These are phyloP conservation scores for Drosophila watanabei DNA, from an alignment of 1,140 invertebrate species.

Conservation along the genomic window DNA sequence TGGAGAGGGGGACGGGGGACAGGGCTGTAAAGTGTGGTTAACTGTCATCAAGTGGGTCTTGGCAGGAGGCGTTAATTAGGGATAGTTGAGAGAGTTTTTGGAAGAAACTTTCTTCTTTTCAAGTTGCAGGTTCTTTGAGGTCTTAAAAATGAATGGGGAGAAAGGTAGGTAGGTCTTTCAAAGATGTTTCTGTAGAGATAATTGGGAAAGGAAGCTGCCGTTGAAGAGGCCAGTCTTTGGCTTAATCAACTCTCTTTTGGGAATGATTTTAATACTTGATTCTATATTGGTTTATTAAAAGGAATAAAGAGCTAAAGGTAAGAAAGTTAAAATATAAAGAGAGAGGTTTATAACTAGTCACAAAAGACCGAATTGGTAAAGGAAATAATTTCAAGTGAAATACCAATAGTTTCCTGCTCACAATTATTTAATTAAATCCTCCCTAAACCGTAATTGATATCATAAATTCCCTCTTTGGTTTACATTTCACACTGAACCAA, in stretches of 20 bases:
- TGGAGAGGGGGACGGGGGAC: slow-evolving; percentile 1
- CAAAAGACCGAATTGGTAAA: neutral
- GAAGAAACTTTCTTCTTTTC: slow-evolving; percentile 25
- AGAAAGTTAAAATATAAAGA: neutral
- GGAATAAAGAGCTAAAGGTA: neutral
- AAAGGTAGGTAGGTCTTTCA: slow-evolving; percentile 30
- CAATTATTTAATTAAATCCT: neutral
- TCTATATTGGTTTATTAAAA: neutral
- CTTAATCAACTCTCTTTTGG: neutral
- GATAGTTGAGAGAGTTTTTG: slow-evolving; percentile 31
- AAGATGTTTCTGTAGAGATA: slow-evolving; percentile 2
- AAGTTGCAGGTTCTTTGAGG: neutral
- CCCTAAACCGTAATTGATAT: slow-evolving; percentile 10
- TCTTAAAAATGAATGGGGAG: slow-evolving; percentile 38
- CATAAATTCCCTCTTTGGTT: slow-evolving; percentile 2
- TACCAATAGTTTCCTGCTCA: neutral
- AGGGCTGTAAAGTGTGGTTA: slow-evolving; percentile 29
- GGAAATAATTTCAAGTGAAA: neutral
- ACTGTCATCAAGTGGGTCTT: slow-evolving; percentile 51
- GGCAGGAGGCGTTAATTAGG: slow-evolving; percentile 51
- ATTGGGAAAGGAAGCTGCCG: slow-evolving; percentile 24
- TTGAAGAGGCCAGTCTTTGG: slow-evolving; percentile 5
- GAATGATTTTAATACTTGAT: neutral
- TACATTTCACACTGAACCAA: neutral
- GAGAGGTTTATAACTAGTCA: neutral